These are phyloP conservation scores for Lasioglossum morio DNA, from an alignment of 2,888 invertebrate species.

Conservation along the genomic window DNA sequence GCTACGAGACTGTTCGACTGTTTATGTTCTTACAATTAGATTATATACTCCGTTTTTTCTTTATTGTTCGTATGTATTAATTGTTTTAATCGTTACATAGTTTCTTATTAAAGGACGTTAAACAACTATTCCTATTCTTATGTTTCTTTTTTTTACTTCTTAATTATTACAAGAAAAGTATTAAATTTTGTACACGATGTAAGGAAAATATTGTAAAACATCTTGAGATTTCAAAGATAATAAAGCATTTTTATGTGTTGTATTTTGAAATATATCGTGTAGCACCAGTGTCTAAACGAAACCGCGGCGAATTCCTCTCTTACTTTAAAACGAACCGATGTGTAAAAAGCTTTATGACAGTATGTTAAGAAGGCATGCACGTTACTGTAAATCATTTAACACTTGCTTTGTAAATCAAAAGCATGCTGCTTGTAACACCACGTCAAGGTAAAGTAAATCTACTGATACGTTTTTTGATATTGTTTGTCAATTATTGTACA, in stretches of 20 bases:
- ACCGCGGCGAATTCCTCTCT: conserved; percentile 6
- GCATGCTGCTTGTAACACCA: conserved; percentile 73
- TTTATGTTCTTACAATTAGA: conserved; percentile 7
- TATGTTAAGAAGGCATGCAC: conserved; percentile 55
- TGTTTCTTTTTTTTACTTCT: not conserved
- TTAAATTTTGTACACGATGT: conserved; percentile 32
- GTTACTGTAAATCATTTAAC: conserved; percentile 53
- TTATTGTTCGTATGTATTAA: conserved; percentile 14
- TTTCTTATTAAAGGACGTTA: conserved; percentile 37
- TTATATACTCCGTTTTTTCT: not conserved
- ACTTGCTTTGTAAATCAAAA: conserved; percentile 65
- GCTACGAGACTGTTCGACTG: conserved; percentile 8
- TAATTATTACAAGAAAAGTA: conserved; percentile 15
- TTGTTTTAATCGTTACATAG: conserved; percentile 29
- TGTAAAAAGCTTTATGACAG: conserved; percentile 13
- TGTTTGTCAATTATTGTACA: not conserved
- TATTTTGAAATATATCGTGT: conserved; percentile 36
- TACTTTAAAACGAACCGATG: not conserved
- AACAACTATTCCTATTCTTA: not conserved
- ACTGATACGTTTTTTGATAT: not conserved
- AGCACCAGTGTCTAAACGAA: conserved; percentile 15
- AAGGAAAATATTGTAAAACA: conserved; percentile 34
- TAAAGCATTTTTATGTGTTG: conserved; percentile 52
- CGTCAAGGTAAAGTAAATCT: conserved; percentile 56
- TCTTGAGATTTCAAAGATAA: conserved; percentile 41